These are phyloP conservation scores for Diphyllodes magnificus DNA, from an alignment of 2,113 vertebrate genomes.

Conservation along the genomic window DNA sequence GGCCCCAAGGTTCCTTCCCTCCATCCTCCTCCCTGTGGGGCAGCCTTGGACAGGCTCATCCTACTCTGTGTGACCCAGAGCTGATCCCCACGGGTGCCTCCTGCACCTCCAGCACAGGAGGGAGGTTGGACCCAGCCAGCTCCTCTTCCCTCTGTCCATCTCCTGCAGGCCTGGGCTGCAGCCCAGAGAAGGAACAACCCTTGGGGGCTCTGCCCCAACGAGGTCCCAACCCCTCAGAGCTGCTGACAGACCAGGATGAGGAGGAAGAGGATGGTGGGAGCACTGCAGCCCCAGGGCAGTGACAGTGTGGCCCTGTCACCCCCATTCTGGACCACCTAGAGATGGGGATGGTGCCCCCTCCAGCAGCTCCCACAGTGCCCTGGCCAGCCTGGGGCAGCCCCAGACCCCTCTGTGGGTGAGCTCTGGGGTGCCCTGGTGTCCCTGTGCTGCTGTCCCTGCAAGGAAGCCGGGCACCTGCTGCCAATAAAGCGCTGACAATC, in stretches of 20 bases:
- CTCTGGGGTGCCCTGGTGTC: fast-evolving
- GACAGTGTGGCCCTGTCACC: conserved; percentile 35
- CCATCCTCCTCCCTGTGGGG: background rate
- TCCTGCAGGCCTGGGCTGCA: conserved; percentile 59
- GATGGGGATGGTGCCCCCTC: background rate
- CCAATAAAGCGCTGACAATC: background rate
- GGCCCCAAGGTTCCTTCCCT: background rate
- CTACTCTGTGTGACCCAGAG: background rate
- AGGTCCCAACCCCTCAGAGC: conserved; percentile 59
- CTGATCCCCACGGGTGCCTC: background rate
- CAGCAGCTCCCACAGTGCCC: background rate
- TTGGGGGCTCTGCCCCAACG: conserved; percentile 47
- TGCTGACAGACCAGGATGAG: conserved; percentile 24
- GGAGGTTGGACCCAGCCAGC: background rate
- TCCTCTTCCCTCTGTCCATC: background rate
- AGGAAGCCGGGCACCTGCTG: background rate
- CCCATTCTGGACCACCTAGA: background rate
- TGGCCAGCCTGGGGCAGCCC: background rate
- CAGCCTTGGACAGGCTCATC: fast-evolving
- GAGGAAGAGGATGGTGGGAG: conserved; percentile 58
- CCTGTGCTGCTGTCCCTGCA: background rate
- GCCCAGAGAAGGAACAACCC: conserved; percentile 61
- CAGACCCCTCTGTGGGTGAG: background rate
- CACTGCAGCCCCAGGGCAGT: conserved; percentile 51
- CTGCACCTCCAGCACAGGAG: background rate